Evolutionary conservation across 2,888 invertebrate species (phyloP), one percentile per base, ranked within the genome.

Genomic region (Synergus gifuensis): DNA sequence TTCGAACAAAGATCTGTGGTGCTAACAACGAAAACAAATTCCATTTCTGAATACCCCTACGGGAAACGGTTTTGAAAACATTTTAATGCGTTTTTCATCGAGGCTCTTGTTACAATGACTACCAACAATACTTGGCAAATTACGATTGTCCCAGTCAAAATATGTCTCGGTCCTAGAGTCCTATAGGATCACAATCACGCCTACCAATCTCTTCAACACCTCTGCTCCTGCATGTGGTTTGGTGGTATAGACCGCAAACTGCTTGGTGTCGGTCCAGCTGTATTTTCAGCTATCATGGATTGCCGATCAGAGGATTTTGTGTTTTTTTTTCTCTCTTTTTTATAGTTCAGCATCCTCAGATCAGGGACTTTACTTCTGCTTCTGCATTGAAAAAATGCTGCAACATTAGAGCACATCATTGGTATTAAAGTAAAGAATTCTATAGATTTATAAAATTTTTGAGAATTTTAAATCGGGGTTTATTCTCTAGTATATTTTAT

Each of bases 281-380:
- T 90, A 89, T 90, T 92, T 91, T 89, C 87, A 89, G 87, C 90
- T 92, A 91, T 92, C 91, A 87, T 81, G 83, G 85, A 90, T 90
- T 87, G 82, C 88, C 90, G 91, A 91, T 92, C 91, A 89, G 88
- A 86, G 89, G 89, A 90, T 91, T 90, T 91, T 89, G 88, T 87
- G 88, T 84, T 82, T 85, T 86, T 86, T 87, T 85, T 80, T 81
- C 82, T 81, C 81, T 82, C 69, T 81, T 81, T 69, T 73, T 73
- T 54, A 54, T 73, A 16, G 54, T 73, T 36, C 36, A 54, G 49
- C 46, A 73, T 73, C 49, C 49, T 73, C 73, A n/a, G 49, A 49
- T 73, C 36, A 54, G 54, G 36, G 49, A 73, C n/a, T 73, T 36
- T 54, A n/a, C 36, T 73, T n/a, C 36, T 16, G n/a, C 49, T 73